Conservation (phyloP, 2,888 invertebrate genomes). For the Microdon myrmicae region DNA sequence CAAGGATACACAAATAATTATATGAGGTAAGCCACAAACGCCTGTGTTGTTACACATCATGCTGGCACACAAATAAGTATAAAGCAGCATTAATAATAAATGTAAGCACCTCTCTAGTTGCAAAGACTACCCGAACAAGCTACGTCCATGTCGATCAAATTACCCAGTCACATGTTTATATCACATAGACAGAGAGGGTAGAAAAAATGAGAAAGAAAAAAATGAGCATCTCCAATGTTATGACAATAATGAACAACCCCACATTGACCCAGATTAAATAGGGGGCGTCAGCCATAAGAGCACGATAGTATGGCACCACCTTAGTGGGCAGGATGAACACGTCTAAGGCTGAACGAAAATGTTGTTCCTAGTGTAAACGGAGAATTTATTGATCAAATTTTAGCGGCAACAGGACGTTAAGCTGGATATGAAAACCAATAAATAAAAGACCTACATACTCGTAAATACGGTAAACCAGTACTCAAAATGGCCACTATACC, state of each 20-base stretch:
- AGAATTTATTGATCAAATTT: conserved; percentile 51
- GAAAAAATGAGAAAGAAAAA: no score
- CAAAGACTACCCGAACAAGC: no score
- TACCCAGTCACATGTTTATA: conserved; percentile 40
- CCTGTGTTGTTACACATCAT: no score
- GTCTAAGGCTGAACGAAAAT: conserved; percentile 49
- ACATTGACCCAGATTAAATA: conserved; percentile 47
- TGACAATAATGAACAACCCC: conserved; percentile 44
- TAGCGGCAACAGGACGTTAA: conserved; percentile 50
- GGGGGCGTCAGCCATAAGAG: conserved; percentile 16
- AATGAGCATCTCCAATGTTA: conserved; percentile 48
- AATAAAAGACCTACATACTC: conserved; percentile 48
- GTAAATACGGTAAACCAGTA: no score
- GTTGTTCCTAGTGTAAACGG: conserved; percentile 47
- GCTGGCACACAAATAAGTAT: no score
- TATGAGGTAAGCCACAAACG: no score
- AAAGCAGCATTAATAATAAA: no score
- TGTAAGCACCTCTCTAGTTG: no score
- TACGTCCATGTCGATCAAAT: no score
- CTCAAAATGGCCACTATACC: neutral
- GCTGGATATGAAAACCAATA: conserved; percentile 50
- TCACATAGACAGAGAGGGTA: neutral
- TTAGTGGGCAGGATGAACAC: conserved; percentile 42
- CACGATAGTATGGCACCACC: conserved; percentile 29
- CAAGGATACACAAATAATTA: no score